phyloP scores from a whole-genome alignment of 2,888 invertebrate genomes.

The Tigriopus californicus region DNA sequence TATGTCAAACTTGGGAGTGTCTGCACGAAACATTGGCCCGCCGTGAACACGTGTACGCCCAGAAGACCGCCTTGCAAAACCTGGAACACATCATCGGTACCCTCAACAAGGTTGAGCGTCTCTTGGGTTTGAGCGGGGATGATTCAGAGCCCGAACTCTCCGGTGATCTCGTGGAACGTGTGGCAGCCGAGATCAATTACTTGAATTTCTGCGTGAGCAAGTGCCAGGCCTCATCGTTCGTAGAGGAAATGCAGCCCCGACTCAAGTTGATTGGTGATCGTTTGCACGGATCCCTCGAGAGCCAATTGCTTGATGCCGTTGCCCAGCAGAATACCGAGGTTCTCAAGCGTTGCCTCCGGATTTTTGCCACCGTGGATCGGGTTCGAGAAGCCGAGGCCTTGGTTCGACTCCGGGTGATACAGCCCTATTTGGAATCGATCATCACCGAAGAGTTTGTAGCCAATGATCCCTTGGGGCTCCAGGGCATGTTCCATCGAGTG shows the following conservation, averaged over 20 bases:
- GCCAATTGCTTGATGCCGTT: slow-evolving; percentile 22
- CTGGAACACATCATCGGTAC: slow-evolving; percentile 19
- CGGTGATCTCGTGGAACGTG: slow-evolving; percentile 45
- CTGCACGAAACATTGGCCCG: slow-evolving; percentile 18
- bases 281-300: background rate
- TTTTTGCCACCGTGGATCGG: slow-evolving; percentile 45
- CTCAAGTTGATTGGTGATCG: slow-evolving; percentile 18
- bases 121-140: slow-evolving; percentile 20
- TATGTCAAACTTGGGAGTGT: slow-evolving; percentile 17
- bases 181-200: slow-evolving; percentile 53
- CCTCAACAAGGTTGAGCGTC: slow-evolving; percentile 21
- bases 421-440: slow-evolving; percentile 45
- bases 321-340: slow-evolving; percentile 32
- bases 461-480: slow-evolving; percentile 41
- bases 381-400: slow-evolving; percentile 31
- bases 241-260: slow-evolving; percentile 28
- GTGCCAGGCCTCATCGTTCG: slow-evolving; percentile 35
- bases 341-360: slow-evolving; percentile 28
- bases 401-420: slow-evolving; percentile 45
- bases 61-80: background rate
- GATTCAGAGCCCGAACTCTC: slow-evolving; percentile 30
- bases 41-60: slow-evolving; percentile 19
- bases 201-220: slow-evolving; percentile 45
- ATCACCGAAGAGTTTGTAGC: slow-evolving; percentile 46
- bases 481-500: slow-evolving; percentile 49